Evolutionary conservation across 2,888 invertebrate species (phyloP).

Genomic region (Callosobruchus maculatus): DNA sequence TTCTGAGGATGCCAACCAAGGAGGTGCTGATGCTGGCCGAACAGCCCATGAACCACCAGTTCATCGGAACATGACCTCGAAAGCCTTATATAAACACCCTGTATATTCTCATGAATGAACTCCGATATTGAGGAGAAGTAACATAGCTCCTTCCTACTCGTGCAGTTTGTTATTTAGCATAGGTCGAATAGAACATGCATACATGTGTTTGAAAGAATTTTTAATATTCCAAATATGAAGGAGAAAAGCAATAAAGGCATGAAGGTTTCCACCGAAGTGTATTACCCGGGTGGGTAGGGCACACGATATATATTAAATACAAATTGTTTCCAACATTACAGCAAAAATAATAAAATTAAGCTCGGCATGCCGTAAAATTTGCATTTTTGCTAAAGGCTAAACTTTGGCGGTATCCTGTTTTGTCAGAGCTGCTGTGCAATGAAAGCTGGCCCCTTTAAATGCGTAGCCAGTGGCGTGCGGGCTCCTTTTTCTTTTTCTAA

Average conservation of each 20-base stretch:
- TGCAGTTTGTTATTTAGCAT: background rate
- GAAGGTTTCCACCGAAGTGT: background rate
- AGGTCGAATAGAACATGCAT: background rate
- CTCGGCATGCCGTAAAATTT: slow-evolving; percentile 35
- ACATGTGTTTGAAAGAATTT: background rate
- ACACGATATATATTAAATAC: slow-evolving; percentile 6
- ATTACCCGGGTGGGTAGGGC: background rate
- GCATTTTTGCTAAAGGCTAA: slow-evolving; percentile 38
- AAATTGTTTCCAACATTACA: slow-evolving; percentile 21
- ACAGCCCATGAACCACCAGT: too few species aligned
- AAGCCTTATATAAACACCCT: too few species aligned
- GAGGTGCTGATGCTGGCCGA: too few species aligned
- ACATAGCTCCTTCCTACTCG: background rate
- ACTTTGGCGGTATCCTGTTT: slow-evolving; percentile 33
- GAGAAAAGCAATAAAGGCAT: background rate
- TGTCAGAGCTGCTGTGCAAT: background rate
- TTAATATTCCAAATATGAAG: background rate
- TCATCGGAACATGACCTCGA: too few species aligned
- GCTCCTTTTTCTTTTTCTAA: background rate
- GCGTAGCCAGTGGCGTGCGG: background rate
- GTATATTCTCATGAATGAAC: background rate
- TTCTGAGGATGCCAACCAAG: too few species aligned
- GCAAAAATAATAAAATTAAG: slow-evolving; percentile 32
- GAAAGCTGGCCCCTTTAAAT: background rate
- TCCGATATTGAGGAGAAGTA: background rate